Evolutionary conservation across 2,888 invertebrate species (phyloP).

Genomic region (Melanostoma mellinum): DNA sequence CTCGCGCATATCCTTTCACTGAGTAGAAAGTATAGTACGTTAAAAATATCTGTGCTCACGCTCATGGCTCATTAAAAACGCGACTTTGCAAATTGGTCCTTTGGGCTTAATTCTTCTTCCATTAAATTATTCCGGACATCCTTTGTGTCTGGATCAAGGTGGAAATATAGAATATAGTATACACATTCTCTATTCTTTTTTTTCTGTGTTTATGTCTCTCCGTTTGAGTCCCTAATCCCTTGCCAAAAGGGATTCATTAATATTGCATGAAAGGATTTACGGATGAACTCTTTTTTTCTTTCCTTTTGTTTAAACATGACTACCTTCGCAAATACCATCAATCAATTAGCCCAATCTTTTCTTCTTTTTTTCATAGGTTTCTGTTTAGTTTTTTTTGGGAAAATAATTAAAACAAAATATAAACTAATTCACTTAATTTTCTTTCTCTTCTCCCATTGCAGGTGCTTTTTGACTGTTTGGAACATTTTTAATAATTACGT

Average conservation of each 20-base stretch:
- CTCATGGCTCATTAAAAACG: conserved; percentile 71
- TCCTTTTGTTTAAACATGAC: conserved; percentile 6
- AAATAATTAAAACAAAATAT: neutral
- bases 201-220: neutral
- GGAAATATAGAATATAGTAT: neutral
- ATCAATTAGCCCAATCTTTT: conserved; percentile 47
- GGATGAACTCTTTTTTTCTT: conserved; percentile 21
- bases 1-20: conserved; percentile 7
- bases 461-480: conserved; percentile 83
- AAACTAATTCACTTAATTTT: conserved; percentile 20
- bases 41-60: conserved; percentile 12
- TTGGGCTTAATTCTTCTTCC: conserved; percentile 69
- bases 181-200: conserved; percentile 5
- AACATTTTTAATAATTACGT: conserved; percentile 82
- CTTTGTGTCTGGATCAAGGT: conserved; percentile 55
- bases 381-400: neutral
- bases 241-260: conserved; percentile 67
- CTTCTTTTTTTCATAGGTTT: neutral
- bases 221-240: conserved; percentile 56
- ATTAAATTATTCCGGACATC: conserved; percentile 68
- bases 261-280: conserved; percentile 66
- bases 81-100: conserved; percentile 71
- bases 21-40: conserved; percentile 1
- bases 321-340: conserved; percentile 62
- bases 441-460: conserved; percentile 74